Evolutionary conservation across 2,888 invertebrate species (phyloP), one percentile per base, ranked within the genome.

Genomic region (Raillietiella orientalis): DNA sequence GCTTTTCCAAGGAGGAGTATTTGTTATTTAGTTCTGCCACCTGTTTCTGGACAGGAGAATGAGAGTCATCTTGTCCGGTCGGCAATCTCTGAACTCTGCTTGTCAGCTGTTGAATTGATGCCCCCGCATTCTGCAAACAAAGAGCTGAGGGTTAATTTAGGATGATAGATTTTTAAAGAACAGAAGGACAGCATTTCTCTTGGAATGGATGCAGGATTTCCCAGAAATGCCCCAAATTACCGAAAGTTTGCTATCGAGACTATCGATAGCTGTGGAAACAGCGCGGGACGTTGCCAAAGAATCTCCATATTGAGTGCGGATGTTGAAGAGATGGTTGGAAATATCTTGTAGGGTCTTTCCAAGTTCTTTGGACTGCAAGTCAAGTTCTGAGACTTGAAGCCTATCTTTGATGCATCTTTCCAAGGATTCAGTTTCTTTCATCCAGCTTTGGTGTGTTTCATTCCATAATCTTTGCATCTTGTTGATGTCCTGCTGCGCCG

Each of bases 181-280:
- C n/a, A n/a, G n/a, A n/a, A n/a, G n/a, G n/a, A n/a, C n/a, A n/a
- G n/a, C n/a, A n/a, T n/a, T n/a, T n/a, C n/a, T n/a, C n/a, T n/a
- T n/a, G n/a, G n/a, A n/a, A n/a, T n/a, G n/a, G n/a, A n/a, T n/a
- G n/a, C n/a, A n/a, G n/a, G n/a, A n/a, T n/a, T n/a, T n/a, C n/a
- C n/a, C n/a, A n/a, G n/a, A n/a, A n/a, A n/a, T n/a, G n/a, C n/a
- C n/a, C n/a, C n/a, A n/a, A n/a, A n/a, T n/a, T n/a, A n/a, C n/a
- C n/a, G n/a, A n/a, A n/a, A n/a, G n/a, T n/a, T 66, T 67, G 43
- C 61, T 61, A 47, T 72, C 67, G 42, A 72, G 69, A 38, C 65
- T 61, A 32, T 56, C 55, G 41, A 70, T 72, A 16, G 66, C 61
- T 34, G 58, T 47, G 4, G 65, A 62, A 23, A 63, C 62, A 27